These are phyloP conservation scores for Nibea albiflora DNA, from an alignment of 2,113 vertebrate genomes.

Conservation along the genomic window DNA sequence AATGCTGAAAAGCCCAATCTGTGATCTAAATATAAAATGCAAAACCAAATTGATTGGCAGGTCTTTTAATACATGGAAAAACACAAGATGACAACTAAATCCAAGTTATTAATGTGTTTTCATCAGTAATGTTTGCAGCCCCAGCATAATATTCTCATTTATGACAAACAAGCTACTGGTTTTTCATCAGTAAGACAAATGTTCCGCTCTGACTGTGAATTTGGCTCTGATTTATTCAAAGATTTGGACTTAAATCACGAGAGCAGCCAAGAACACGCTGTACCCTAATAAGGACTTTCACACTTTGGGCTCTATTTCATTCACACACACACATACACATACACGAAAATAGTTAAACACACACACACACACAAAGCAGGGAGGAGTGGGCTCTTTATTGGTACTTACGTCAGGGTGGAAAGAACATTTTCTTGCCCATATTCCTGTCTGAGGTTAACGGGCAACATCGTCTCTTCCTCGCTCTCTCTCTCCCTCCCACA, in stretches of 20 bases:
- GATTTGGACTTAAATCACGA: conserved; percentile 26
- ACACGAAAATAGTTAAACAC: neutral
- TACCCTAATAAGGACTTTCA: conserved; percentile 56
- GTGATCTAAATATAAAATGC: conserved; percentile 8
- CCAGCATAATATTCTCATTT: neutral
- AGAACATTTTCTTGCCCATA: conserved; percentile 78
- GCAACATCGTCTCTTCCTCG: conserved; percentile 72
- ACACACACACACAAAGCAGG: conserved; percentile 13
- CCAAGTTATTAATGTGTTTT: neutral
- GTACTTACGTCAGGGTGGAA: conserved; percentile 80
- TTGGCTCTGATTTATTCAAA: conserved; percentile 22
- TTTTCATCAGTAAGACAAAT: conserved; percentile 3
- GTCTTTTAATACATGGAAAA: conserved; percentile 2
- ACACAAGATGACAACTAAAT: neutral
- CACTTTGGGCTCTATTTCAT: conserved; percentile 37
- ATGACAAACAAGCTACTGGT: neutral
- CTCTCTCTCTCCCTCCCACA: conserved; percentile 36
- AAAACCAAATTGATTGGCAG: conserved; percentile 14
- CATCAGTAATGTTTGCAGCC: neutral
- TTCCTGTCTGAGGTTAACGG: conserved; percentile 77
- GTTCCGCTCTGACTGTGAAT: conserved; percentile 13
- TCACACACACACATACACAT: conserved; percentile 18
- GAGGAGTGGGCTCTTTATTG: conserved; percentile 73
- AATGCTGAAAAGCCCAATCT: neutral
- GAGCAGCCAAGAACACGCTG: conserved; percentile 60